Conservation (phyloP, 2,888 invertebrate genomes). For the Tenthredo mesomela region DNA sequence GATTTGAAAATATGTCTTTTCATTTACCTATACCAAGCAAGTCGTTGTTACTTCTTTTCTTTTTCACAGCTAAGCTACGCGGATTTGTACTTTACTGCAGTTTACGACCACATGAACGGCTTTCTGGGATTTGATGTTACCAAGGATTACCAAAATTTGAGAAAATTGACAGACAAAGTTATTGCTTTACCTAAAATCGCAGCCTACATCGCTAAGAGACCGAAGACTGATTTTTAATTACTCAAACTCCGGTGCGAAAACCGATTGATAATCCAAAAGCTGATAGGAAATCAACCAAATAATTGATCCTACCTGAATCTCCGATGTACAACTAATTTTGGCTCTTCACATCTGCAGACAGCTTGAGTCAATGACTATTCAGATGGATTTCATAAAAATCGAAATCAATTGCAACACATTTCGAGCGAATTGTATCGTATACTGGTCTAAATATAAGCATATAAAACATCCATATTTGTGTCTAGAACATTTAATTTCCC, state of each 20-base stretch:
- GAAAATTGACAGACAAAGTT: constrained; percentile 66
- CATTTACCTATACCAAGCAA: neutral
- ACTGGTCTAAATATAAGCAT: neutral
- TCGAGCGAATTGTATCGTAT: neutral
- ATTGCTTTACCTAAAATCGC: constrained; percentile 64
- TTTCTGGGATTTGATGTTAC: constrained; percentile 62
- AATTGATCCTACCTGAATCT: neutral
- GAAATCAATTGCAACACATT: neutral
- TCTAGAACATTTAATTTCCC: neutral
- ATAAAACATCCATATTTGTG: neutral
- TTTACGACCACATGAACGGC: constrained; percentile 58
- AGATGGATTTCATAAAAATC: neutral
- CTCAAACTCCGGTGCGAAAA: neutral
- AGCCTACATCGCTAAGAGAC: constrained; percentile 66
- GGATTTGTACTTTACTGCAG: constrained; percentile 70
- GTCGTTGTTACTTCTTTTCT: constrained; percentile 15
- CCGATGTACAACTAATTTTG: neutral
- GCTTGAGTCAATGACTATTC: neutral
- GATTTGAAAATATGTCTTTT: neutral
- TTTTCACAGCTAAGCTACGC: constrained; percentile 69
- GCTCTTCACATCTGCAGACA: neutral
- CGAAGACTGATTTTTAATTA: constrained; percentile 63
- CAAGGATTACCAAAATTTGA: constrained; percentile 65
- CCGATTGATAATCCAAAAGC: neutral
- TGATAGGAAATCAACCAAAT: neutral